Evolutionary conservation across 1,140 invertebrate species (phyloP), one percentile per base, ranked within the genome.

Genomic region (Bombus impatiens): DNA sequence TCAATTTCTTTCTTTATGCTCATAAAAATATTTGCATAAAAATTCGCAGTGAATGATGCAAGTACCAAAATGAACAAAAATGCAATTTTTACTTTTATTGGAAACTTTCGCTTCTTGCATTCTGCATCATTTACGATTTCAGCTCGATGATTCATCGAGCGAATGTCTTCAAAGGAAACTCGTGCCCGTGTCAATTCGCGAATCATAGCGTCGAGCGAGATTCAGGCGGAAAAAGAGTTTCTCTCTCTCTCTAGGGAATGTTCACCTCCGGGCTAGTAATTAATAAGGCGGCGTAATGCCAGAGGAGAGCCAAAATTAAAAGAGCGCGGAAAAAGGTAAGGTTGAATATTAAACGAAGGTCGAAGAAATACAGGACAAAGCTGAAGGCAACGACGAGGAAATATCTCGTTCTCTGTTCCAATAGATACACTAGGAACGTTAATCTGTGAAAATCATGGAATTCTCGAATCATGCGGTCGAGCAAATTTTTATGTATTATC

Each of bases 221-320:
- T 40, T 53, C 32, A 32, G 32, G 15, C 28, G 25, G 13, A 13
- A 35, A 68, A 70, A 40, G 78, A 22, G 78, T 57, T 47, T 3
- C 9, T n/a, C 25, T 35, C 47, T 37, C 15, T 35, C 47, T 25
- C 44, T n/a, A 12, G 15, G 25, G 25, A 53, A n/a, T 22, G 47
- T 28, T 53, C 67, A 35, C 44, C 44, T 40, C 8, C 32, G 35
- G 67, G 67, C 32, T 57, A 70, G 65, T 80, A 70, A 80, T 80
- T 80, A 80, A 80, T 80, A 80, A 70, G 44, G 32, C 44, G 12
- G 25, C 1, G 44, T 25, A n/a, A 47, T 44, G 32, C 44, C 28
- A 25, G 4, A n/a, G 35, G 32, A n/a, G 32, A 70, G 35, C 25
- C 65, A 44, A 53, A 53, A 80, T 80, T 70, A 70, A 80, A 80